Conservation (phyloP, 2,888 invertebrate species). For the Fragum sueziense region DNA sequence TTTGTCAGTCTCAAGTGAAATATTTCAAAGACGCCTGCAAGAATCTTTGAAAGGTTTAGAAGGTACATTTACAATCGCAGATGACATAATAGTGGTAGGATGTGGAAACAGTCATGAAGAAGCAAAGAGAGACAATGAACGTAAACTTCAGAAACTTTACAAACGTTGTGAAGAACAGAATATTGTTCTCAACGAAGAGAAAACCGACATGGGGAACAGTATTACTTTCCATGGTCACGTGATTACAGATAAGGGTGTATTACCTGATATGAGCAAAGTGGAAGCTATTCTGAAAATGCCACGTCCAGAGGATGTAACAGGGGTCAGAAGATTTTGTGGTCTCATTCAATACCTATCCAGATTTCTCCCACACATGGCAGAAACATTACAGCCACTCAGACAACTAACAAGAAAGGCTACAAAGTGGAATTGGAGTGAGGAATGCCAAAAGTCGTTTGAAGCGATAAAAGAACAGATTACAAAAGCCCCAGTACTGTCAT, state of each 20-base stretch:
- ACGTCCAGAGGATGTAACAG: constrained; percentile 55
- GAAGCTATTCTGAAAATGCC: constrained; percentile 45
- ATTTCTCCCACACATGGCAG: constrained; percentile 38
- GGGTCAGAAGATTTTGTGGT: constrained; percentile 57
- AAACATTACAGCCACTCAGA: constrained; percentile 35
- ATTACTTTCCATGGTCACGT: constrained; percentile 23
- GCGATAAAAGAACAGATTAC: constrained; percentile 49
- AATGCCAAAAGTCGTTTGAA: constrained; percentile 49
- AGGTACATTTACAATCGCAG: constrained; percentile 45
- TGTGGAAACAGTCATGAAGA: constrained; percentile 38
- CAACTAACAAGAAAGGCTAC: constrained; percentile 18
- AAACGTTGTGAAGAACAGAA: constrained; percentile 17
- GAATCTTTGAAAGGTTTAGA: constrained; percentile 50
- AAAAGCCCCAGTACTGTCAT: constrained; percentile 45
- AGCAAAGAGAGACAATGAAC: too few relatives aligned
- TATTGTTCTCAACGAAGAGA: constrained; percentile 47
- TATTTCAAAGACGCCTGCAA: constrained; percentile 54
- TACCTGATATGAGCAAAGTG: constrained; percentile 47
- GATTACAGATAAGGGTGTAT: constrained; percentile 46
- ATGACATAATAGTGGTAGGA: constrained; percentile 52
- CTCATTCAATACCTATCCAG: constrained; percentile 59
- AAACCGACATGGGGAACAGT: constrained; percentile 10
- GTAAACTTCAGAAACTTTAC: too few relatives aligned
- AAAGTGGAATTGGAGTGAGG: constrained; percentile 11
- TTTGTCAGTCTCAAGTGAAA: constrained; percentile 60